These are phyloP conservation scores for Thinocorus orbignyianus DNA, from an alignment of 2,113 vertebrate genomes.

Conservation along the genomic window DNA sequence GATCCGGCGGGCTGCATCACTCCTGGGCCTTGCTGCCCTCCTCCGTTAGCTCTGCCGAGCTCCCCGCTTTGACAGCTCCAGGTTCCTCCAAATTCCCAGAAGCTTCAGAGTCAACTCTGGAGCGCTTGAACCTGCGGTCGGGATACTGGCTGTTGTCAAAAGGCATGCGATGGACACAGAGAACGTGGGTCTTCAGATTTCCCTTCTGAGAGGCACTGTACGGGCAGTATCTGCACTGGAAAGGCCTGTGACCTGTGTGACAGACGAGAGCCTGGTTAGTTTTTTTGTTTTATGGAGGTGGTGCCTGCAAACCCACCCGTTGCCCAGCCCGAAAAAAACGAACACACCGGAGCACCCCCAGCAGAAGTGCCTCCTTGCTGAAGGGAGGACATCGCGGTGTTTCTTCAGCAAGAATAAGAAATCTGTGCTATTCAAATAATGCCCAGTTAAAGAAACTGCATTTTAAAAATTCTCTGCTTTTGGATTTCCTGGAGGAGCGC, in stretches of 20 bases:
- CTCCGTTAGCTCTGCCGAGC: constrained; percentile 61
- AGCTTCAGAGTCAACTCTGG: constrained; percentile 79
- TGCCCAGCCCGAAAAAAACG: not conserved
- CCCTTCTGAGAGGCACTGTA: constrained; percentile 97
- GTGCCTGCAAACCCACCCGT: fast-evolving
- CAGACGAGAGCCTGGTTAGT: constrained; percentile 55
- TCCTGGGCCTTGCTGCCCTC: constrained; percentile 70
- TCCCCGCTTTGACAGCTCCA: constrained; percentile 50
- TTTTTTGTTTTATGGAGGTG: fast-evolving
- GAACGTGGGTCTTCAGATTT: constrained; percentile 95
- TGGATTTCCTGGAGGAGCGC: not conserved
- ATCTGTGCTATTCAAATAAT: not conserved
- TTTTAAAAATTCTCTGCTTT: not conserved
- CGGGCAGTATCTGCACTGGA: constrained; percentile 91
- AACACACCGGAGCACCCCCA: fast-evolving
- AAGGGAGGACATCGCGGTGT: fast-evolving
- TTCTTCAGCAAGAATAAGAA: not conserved
- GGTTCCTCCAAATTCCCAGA: constrained; percentile 77
- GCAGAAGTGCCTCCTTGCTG: not conserved
- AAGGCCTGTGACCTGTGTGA: constrained; percentile 85
- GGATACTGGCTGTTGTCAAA: constrained; percentile 97
- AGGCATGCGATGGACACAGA: constrained; percentile 95
- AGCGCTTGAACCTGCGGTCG: constrained; percentile 92
- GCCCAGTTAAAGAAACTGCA: not conserved
- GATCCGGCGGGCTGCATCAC: constrained; percentile 39